Percentiles rank a stretch among this genome's conserved stretches.
These are phyloP conservation scores for Trichomycterus rosablanca DNA, from an alignment of 2,113 vertebrate genomes.

Conservation along the genomic window DNA sequence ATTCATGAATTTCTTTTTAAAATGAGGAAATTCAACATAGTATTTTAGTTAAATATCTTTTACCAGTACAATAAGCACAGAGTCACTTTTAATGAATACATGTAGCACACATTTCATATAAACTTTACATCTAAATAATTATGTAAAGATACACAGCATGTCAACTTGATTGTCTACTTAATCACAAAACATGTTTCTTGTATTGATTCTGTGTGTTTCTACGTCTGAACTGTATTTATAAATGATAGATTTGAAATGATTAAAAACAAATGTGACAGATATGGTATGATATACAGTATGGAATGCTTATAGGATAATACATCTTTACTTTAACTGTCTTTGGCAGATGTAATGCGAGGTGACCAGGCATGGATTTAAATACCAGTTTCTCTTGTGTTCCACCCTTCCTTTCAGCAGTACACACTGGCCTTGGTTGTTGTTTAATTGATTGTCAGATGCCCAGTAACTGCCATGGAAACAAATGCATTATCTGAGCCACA, in stretches of 20 bases:
- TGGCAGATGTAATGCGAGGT: conserved; percentile 62
- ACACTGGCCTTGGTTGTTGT: background rate
- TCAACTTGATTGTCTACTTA: conserved; percentile 20
- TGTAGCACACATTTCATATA: background rate
- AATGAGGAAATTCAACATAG: no score
- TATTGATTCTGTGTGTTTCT: background rate
- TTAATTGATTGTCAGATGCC: background rate
- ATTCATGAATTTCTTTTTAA: background rate
- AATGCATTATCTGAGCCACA: background rate
- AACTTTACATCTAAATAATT: background rate
- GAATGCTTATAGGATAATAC: background rate
- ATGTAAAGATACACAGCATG: background rate
- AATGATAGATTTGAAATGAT: background rate
- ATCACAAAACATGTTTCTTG: background rate
- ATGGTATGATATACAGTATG: no score
- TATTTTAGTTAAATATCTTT: background rate
- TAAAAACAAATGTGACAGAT: background rate
- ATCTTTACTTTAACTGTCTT: background rate
- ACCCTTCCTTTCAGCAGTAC: conserved; percentile 29
- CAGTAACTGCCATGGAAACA: conserved; percentile 53
- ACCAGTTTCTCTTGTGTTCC: conserved; percentile 50
- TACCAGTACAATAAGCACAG: conserved; percentile 16
- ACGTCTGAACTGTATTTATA: background rate
- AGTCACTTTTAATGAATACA: conserved; percentile 21
- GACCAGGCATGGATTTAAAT: rapidly evolving